Base-by-base conservation (phyloP, 1,140 invertebrate genomes). In the Drosophila setifemur region DNA sequence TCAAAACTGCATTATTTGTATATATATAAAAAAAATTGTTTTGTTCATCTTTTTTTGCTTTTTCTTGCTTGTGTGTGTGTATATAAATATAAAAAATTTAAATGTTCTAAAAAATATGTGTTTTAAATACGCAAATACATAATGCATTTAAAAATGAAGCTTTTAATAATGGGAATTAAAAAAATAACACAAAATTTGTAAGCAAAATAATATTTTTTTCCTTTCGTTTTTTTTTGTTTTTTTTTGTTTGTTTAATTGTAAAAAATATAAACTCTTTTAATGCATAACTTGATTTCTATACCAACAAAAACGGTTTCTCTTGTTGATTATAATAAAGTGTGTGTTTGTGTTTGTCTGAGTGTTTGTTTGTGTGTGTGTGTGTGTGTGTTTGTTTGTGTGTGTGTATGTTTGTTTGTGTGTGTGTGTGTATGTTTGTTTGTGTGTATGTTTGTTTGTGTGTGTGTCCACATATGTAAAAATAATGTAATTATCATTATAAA, bases 1-100 rank as follows among this genome's bases (percentile, higher is more conserved):
- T 89, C 87, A 89, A 89, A 89, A 88, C 83, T 70, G 63, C 88
- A 81, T 63, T 76, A 57, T 61, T 35, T 74, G 40, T 82, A 64
- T 68, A 85, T 75, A 85, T 73, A n/a, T n/a, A n/a, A 83, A 82
- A 78, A 58, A 37, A 18, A 39, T 53, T 66, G 45, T 71, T 73
- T 73, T 70, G 49, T 73, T 48, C 25, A 39, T 57, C 28, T 71
- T 71, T 70, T 64, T 37, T 54, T 64, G 57, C 48, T 47, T 57
- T 55, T 69, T 54, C 42, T 58, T 55, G 39, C 45, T 48, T 48
- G 21, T 58, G 37, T 47, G 33, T 26, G 29, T 42, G 47, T 67
- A 39, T 75, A 29, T 79, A 60, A 66, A 64, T 64, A 50, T 47
- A 61, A 23, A 61, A 21, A 31, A 19, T 40, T 40, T 14, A 42